Evolutionary conservation across 2,888 invertebrate species (phyloP), one percentile per base, ranked within the genome.

Genomic region (Andrena trimmerana): DNA sequence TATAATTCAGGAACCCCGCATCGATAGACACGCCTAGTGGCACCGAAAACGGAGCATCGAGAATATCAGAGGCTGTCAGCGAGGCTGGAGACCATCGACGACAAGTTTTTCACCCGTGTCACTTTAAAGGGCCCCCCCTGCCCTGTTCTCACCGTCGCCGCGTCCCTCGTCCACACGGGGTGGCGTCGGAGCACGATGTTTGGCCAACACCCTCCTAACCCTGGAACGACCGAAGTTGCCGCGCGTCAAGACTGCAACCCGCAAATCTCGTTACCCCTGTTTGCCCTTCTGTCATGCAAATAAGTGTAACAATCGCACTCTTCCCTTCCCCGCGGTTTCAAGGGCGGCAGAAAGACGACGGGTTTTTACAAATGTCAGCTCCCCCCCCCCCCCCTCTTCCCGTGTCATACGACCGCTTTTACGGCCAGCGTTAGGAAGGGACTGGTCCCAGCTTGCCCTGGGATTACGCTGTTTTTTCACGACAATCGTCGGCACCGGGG

Each of bases 281-380:
- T 92, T 92, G 89, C 91, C 81, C 88, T 86, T 90, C 84, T 93
- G 91, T 93, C 88, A 93, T 93, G 93, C 91, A 93, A 93, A 93
- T 93, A 87, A 88, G 88, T 81, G 81, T 87, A 88, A 91, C 91
- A 90, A 91, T 91, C 89, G 85, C 81, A 85, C 83, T 79, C 80
- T 86, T 86, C 78, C 68, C 66, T 54, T 24, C 59, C 54, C 59
- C 5, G 29, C 33, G 31, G 20, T 52, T 70, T n/a, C 42, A 42
- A 42, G 42, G 68, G 29, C 13, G 27, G 50, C 42, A 48, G 24
- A 59, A 65, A 60, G 50, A 71, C 69, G 62, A 42, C 63, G 42
- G 27, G 63, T 16, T 75, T 66, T 67, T 59, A 57, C 70, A 69
- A 62, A 69, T 71, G 27, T 54, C 60, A n/a, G 20, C 31, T 20